Evolutionary conservation across 1,140 invertebrate genomes (phyloP), one percentile per base, ranked within the genome.

Genomic region (Centruroides sculpturatus): DNA sequence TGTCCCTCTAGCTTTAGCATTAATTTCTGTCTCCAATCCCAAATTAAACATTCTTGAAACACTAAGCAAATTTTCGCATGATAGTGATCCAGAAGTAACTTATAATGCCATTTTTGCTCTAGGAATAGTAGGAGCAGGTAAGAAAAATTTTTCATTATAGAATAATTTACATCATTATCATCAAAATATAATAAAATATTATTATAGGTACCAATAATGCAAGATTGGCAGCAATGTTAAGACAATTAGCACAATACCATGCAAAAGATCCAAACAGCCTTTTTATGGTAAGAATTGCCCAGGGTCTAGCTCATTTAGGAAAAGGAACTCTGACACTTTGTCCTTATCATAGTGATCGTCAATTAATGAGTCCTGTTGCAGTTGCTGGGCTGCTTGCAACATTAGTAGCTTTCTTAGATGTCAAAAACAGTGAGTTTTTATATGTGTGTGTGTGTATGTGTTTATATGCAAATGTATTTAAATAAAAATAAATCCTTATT

Each of bases 231-330:
- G 92, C 94, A 3, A 98, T 98, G 93, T 78, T 99, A 46, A 82
- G 96, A 56, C 94, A 98, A 71, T 76, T 99, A 61, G 95, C 95
- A 1, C 86, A 94, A 68, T 99, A 94, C 74, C 95, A 99, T 75
- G 89, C 92, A 11, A 99, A 99, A 75, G 97, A 99, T 73, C 89
- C 93, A 0, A 96, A 96, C 73, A 95, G 94, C 76, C 76, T 99
- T 56, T 99, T 99, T 73, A 96, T 98, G 90, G 95, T 99, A 9
- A 83, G 97, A n/a, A 86, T 99, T 59, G 94, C 97, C 4, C 96
- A 99, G 77, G 96, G 96, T 53, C 77, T 99, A 48, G 93, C 92
- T 35, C 96, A 99, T 82, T 81, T 98, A 62, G 97, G 97, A 47
- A 99, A 99, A 79, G 97, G 97, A 62, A 99, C 97, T 0, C 81